Evolutionary conservation across 2,888 invertebrate species (phyloP), one percentile per base, ranked within the genome.

Genomic region (Melinaea marsaeus): DNA sequence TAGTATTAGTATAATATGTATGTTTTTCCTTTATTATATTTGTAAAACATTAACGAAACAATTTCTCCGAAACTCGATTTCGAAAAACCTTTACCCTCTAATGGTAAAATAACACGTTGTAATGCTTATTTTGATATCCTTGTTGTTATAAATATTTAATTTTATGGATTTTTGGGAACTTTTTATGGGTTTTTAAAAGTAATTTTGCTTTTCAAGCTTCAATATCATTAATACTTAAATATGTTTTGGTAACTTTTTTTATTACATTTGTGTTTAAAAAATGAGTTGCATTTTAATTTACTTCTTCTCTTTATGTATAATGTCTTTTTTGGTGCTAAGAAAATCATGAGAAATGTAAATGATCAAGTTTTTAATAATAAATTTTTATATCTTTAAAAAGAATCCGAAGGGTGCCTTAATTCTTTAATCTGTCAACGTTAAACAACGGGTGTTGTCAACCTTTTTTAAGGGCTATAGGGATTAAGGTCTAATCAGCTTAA

Each of bases 401-500:
- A 64, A 61, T 55, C 32, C 42, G n/a, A n/a, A 57, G 61, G 58
- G 56, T 54, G 57, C 55, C 60, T 65, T 67, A 67, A 67, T 61
- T 66, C 66, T 68, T 68, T 66, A 64, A 66, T 66, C 66, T 63
- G 59, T 61, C 58, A 56, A 58, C 61, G 60, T 61, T 61, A 57
- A 61, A 64, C 56, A 56, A 55, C 59, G 67, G 70, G 69, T 67
- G 72, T 72, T 74, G 73, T 75, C 77, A 75, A 76, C 76, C 73
- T 75, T 76, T 74, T 42, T 72, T 71, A 71, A 71, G 72, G 69
- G 67, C 69, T 63, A 64, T 61, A 64, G 64, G 73, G 76, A 74
- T 74, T 72, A 76, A 69, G 66, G 71, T 72, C 76, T 77, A 78
- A 77, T 75, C 73, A 76, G 76, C 67, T 68, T 67, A 65, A 61